Base-by-base conservation (phyloP, 2,797 vertebrate genomes). In the Mormyrus hasselquistii region DNA sequence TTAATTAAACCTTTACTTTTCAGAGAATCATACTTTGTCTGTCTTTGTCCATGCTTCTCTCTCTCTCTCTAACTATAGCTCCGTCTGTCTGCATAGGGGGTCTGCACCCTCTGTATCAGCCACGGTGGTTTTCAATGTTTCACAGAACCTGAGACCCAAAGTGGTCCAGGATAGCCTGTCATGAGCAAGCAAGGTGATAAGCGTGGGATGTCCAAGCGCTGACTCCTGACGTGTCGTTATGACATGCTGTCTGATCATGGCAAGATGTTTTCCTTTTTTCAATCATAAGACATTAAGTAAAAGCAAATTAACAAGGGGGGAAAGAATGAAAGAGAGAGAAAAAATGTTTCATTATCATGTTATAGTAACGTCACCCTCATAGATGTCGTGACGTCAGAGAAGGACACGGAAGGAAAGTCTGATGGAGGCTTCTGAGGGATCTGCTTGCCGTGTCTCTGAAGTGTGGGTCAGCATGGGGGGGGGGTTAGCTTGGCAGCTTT, bases 1-100 rank as follows among this genome's bases (percentile, higher is more conserved):
- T 91, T 92, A 55, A 92, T 93, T 91, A 91, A 91, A 93, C 91
- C 76, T 89, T 89, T 89, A 92, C 92, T 91, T 92, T 93, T 89
- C 82, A 52, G 50, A 87, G 1, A 29, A 6, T 52, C 16, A 38
- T 47, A 6, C 5, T 49, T 44, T 88, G 16, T 22, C 89, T 88
- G 65, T 22, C 88, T 91, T 91, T 69, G 65, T 57, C 52, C 4
- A 2, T n/a, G 49, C 6, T 8, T 62, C 86, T 59, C 55, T 87
- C 52, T 76, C 34, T 41, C 38, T 34, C 38, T 69, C 34, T 5
- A 16, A n/a, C 7, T 16, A 29, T 22, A 86, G 22, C 22, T 34
- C 12, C 6, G 22, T 29, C 41, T 19, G 22, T 38, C 84, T 47
- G n/a, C 49, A 12, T 25, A 38, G 10, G 84, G 25, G 84, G 29